Evolutionary conservation across 2,797 vertebrate species (phyloP), one percentile per base, ranked within the genome.

Genomic region (Gambelia wislizenii): DNA sequence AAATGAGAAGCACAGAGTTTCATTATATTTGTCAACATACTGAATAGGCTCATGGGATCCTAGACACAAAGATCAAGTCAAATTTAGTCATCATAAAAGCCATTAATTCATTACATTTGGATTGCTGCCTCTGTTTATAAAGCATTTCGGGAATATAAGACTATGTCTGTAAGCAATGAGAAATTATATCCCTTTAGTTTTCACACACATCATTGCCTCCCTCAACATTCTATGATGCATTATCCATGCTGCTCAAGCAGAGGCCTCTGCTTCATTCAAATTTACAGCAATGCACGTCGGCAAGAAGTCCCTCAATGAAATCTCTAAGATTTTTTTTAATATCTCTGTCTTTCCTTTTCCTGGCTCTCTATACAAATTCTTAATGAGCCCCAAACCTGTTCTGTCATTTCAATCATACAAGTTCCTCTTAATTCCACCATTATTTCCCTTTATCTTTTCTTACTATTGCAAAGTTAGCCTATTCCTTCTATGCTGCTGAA

Each of bases 1-100:
- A 95, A 94, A 97, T 87, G 97, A 95, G 92, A 95, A 94, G 85
- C 95, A 95, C 83, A 95, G 86, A 0, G 0, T 94, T 95, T 97
- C 94, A 97, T 93, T 94, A 86, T 0, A 72, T 4, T 39, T 95
- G 95, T 83, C 87, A 94, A 85, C 10, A 14, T 36, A 92, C 36
- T 14, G 79, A 92, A 92, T 1, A 96, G 97, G 97, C 97, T 98
- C 97, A 98, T 98, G 97, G 97, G 97, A 98, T 96, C 97, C 95
- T 97, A 96, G 96, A 97, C 97, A 97, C 97, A 97, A 97, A 97
- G 97, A 97, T 97, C 97, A 97, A 95, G 96, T 97, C 95, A 94
- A 97, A 96, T 97, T 95, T 95, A 96, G 95, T 70, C 94, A 93
- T 96, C 89, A 95, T 95, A 93, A 92, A 96, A 95, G 94, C 93